Conservation (phyloP, 2,113 vertebrate genomes). For the Zootoca vivipara region DNA sequence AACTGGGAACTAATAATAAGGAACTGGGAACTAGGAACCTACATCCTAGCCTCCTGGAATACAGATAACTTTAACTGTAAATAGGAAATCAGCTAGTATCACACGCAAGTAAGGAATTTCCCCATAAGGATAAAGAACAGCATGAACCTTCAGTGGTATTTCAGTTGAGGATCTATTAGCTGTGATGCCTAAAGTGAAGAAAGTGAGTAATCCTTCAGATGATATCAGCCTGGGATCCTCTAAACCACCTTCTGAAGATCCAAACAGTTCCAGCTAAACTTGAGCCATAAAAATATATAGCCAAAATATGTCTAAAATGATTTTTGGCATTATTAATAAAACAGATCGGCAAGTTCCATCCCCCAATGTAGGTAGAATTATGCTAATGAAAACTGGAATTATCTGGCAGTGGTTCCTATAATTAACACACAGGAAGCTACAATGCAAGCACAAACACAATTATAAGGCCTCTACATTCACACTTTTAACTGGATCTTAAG, state of each 20-base stretch:
- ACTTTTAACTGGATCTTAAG: not conserved
- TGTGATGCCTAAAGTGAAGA: not conserved
- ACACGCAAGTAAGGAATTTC: not conserved
- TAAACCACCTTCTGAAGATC: not conserved
- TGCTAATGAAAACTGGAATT: not conserved
- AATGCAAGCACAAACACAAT: not conserved
- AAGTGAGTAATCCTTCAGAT: no score
- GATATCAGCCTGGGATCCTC: no score
- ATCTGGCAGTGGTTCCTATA: not conserved
- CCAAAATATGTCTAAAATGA: no score
- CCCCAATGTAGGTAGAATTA: not conserved
- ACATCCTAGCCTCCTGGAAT: not conserved
- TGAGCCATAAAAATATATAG: not conserved
- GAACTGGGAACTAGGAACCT: not conserved
- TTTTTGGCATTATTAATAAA: not conserved
- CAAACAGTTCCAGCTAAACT: not conserved
- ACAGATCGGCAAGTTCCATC: not conserved
- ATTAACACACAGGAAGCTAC: not conserved
- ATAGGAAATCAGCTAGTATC: not conserved
- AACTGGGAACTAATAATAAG: not conserved
- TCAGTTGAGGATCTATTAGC: no score
- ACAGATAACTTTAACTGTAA: no score
- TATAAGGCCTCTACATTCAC: not conserved
- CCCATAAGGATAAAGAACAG: not conserved
- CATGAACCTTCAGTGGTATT: not conserved